Evolutionary conservation across 92 coral and sea anemone genomes (phyloP).

Genomic region (Micromussa lordhowensis): DNA sequence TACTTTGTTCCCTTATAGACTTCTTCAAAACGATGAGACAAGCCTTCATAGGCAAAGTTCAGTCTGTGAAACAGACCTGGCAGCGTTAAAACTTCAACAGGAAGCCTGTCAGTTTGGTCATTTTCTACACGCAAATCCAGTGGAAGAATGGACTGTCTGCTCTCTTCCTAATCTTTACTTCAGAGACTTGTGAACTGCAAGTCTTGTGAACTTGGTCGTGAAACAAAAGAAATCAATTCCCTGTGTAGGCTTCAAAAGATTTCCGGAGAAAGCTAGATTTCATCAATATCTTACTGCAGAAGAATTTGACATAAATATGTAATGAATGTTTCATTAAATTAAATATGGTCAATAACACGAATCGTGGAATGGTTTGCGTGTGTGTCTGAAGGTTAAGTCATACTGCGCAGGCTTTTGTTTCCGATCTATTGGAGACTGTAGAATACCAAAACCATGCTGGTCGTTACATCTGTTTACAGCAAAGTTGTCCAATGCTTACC

Average conservation of each 20-base stretch:
- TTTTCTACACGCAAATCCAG: not conserved
- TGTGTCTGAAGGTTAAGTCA: not conserved
- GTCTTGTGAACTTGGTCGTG: not conserved
- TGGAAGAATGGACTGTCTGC: not conserved
- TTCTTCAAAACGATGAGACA: not conserved
- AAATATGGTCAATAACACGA: not conserved
- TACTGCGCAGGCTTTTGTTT: not conserved
- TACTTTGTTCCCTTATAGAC: not conserved
- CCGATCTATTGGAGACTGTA: not conserved
- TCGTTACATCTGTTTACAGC: too few relatives aligned
- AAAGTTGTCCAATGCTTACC: too few relatives aligned
- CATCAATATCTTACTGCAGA: not conserved
- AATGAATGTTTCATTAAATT: too few relatives aligned
- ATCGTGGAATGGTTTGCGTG: not conserved
- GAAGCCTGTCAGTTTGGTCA: not conserved
- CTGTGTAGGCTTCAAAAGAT: not conserved
- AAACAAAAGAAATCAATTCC: too few relatives aligned
- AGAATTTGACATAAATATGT: not conserved
- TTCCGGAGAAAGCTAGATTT: not conserved
- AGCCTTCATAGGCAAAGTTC: slow-evolving; percentile 1
- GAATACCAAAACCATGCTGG: not conserved
- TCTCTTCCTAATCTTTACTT: slow-evolving; percentile 2
- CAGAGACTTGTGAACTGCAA: not conserved
- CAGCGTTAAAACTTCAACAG: not conserved
- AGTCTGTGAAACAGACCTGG: not conserved